Conservation (phyloP, 2,797 vertebrate genomes). For the Zalophus californianus region DNA sequence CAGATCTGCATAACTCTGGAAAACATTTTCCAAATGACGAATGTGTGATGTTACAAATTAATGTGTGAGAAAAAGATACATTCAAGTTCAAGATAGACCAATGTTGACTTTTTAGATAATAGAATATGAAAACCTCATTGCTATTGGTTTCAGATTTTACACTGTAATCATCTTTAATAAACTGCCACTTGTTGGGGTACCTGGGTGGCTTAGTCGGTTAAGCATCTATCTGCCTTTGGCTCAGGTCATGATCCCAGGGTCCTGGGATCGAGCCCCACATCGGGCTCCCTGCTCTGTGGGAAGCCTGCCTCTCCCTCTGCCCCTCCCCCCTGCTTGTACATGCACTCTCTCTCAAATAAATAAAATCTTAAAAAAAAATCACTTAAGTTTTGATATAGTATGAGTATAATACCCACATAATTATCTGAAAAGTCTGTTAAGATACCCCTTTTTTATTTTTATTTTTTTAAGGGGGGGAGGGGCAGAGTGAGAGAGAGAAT, state of each 20-base stretch:
- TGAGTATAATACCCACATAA: background rate
- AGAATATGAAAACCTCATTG: background rate
- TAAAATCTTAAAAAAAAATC: no score
- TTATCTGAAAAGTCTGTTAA: background rate
- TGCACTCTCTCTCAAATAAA: no score
- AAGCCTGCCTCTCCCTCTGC: no score
- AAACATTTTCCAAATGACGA: slow-evolving; percentile 21
- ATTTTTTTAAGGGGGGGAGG: no score
- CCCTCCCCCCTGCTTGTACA: no score
- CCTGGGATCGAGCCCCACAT: no score
- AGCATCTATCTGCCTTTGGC: no score
- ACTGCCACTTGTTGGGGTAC: background rate
- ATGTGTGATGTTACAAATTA: background rate
- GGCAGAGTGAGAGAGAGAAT: no score
- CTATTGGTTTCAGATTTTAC: background rate
- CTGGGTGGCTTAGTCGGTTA: no score
- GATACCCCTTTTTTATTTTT: background rate
- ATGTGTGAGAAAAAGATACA: background rate
- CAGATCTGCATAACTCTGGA: background rate
- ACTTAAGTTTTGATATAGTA: background rate
- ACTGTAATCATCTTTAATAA: background rate
- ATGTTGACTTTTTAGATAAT: background rate
- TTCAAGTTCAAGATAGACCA: background rate
- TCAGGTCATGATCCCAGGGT: no score
- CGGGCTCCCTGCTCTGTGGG: no score